phyloP scores from a whole-genome alignment of 2,888 invertebrate species.

The Conops quadrifasciatus region DNA sequence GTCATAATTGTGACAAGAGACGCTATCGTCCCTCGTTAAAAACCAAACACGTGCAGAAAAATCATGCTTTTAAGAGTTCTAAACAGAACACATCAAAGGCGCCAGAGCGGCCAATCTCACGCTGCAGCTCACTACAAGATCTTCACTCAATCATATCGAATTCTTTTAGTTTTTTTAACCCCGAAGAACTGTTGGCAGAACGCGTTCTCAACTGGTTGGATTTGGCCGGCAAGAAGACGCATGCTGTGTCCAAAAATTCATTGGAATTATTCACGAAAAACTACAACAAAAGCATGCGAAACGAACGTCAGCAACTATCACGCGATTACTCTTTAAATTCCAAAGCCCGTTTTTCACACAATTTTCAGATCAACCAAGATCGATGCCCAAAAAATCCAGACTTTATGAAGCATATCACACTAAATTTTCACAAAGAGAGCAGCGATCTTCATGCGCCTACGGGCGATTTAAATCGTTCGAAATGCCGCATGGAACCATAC shows the following conservation, averaged over 20 bases:
- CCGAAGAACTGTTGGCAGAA: conserved; percentile 70
- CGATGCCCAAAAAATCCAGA: no score
- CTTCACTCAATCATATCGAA: conserved; percentile 41
- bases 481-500: conserved; percentile 60
- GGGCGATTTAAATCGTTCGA: conserved; percentile 59
- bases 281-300: neutral
- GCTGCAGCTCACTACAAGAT: conserved; percentile 58
- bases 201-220: conserved; percentile 83
- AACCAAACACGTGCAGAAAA: conserved; percentile 21
- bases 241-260: no score
- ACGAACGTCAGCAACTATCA: no score
- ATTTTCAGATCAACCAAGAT: no score
- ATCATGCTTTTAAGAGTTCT: conserved; percentile 33
- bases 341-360: no score
- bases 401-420: conserved; percentile 62
- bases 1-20: neutral
- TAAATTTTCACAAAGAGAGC: conserved; percentile 62
- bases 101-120: conserved; percentile 47
- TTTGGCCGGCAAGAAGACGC: conserved; percentile 70
- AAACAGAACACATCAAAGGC: conserved; percentile 19
- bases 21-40: conserved; percentile 11
- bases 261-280: neutral
- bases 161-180: conserved; percentile 44
- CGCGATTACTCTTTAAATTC: no score
- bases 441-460: conserved; percentile 54